Evolutionary conservation across 2,113 vertebrate genomes (phyloP), one percentile per base, ranked within the genome.

Genomic region (Pyrgilauda ruficollis): DNA sequence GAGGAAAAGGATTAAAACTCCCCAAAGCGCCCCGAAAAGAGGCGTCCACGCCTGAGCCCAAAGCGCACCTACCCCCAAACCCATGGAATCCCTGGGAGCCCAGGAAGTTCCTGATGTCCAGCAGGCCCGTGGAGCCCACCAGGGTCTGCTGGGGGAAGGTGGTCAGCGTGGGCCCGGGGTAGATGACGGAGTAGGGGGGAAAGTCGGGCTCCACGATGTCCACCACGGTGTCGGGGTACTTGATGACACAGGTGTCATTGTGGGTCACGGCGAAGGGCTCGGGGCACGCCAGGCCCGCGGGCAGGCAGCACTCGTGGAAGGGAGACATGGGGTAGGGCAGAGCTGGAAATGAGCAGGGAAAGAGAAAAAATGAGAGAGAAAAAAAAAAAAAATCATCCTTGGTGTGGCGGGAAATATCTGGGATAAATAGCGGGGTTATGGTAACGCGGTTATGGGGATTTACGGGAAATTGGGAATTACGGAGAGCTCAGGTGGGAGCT

Each of bases 131-230:
- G 23, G 94, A 89, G 41, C 89, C 96, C 86, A 97, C 96, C 14
- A 97, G 2, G 73, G 89, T 97, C 16, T 94, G 83, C 84, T 97
- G 96, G 46, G 96, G 96, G 89, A 95, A 97, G 33, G 95, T 90
- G 84, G 96, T 97, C 43, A 97, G 93, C 3, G 52, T 97, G 64
- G 96, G 96, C 4, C 96, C 96, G 0, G 96, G 96, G 19, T 92
- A 97, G 2, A 96, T 94, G 33, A 97, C 21, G 6, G 89, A 93
- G 27, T 90, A 94, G 0, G 80, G 89, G 2, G 90, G 95, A 0
- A 0, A 4, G 11, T 97, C 33, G 3, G 94, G 90, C 3, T 95
- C 76, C 83, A 63, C 89, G 52, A 96, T 78, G 76, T 97, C 93
- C 94, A 97, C 84, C 30, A 94, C 10, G 0, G 89, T 96, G 26